Evolutionary conservation across 2,888 invertebrate species (phyloP).

Genomic region (Caenorhabditis plicata): DNA sequence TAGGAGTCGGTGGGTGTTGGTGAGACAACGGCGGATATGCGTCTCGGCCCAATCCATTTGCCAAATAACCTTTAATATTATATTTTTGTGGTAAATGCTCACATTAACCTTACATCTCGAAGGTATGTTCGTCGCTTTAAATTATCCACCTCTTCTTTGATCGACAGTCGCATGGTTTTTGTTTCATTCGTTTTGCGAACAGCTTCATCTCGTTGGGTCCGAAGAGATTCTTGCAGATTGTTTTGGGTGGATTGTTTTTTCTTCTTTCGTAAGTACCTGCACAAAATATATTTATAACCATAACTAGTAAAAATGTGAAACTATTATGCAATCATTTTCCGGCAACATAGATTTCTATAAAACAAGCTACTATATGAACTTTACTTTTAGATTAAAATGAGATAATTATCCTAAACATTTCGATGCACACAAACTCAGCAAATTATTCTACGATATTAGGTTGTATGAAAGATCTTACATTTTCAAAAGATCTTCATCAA

Average conservation of each 20-base stretch:
- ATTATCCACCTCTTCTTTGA: constrained; percentile 58
- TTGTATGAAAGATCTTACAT: constrained; percentile 23
- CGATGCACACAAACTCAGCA: no score
- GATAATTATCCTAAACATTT: no score
- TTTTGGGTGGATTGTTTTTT: constrained; percentile 26
- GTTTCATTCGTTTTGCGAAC: constrained; percentile 41
- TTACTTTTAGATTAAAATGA: no score
- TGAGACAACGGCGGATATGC: constrained; percentile 59
- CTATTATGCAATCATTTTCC: no score
- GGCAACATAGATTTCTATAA: no score
- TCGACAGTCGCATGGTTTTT: constrained; percentile 36
- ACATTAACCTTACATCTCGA: constrained; percentile 37
- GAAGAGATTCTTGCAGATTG: constrained; percentile 33
- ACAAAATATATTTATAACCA: not conserved
- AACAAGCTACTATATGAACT: no score
- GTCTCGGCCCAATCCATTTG: constrained; percentile 61
- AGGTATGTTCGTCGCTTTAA: constrained; percentile 54
- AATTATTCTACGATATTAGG: no score
- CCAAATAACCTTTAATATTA: constrained; percentile 53
- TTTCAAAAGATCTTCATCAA: constrained; percentile 37
- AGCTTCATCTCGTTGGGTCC: constrained; percentile 47
- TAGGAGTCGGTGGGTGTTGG: constrained; percentile 51
- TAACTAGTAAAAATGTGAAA: not conserved
- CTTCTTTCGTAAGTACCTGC: constrained; percentile 39
- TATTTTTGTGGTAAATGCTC: not conserved